These are phyloP conservation scores for Alces alces DNA, from an alignment of 2,113 vertebrate species.

Conservation along the genomic window DNA sequence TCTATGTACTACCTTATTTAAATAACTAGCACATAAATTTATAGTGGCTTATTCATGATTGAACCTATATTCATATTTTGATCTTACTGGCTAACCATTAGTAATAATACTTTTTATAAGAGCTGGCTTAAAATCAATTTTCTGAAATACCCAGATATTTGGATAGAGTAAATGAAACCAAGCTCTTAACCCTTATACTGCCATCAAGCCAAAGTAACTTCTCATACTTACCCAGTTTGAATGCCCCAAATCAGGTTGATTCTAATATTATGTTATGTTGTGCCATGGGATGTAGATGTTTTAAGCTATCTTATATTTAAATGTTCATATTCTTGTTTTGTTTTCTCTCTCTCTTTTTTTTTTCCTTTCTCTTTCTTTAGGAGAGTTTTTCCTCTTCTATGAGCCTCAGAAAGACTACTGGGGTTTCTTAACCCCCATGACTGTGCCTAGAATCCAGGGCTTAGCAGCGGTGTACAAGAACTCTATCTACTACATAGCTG, in stretches of 20 bases:
- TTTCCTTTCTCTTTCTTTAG: slow-evolving; percentile 77
- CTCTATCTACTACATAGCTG: slow-evolving; percentile 97
- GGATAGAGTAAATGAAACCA: neutral
- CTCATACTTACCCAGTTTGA: neutral
- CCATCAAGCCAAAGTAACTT: neutral
- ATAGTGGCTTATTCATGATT: neutral
- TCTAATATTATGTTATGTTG: neutral
- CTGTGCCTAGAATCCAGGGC: slow-evolving; percentile 93
- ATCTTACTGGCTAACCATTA: neutral
- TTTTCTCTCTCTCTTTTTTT: slow-evolving; percentile 1
- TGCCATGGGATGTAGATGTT: neutral
- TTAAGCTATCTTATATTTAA: neutral
- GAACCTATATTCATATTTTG: neutral
- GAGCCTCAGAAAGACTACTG: slow-evolving; percentile 98
- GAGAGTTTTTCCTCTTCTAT: slow-evolving; percentile 98
- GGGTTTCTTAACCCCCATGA: slow-evolving; percentile 96
- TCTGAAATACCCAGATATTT: neutral
- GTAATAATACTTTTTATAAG: neutral
- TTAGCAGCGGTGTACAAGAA: slow-evolving; percentile 92
- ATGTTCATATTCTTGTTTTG: slow-evolving; percentile 27
- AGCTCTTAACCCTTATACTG: neutral
- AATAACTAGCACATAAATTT: neutral
- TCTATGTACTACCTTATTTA: neutral
- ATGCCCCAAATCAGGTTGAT: neutral
- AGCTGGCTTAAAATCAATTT: slow-evolving; percentile 2